Evolutionary conservation across 1,140 invertebrate genomes (phyloP).

Genomic region (Caenorhabditis briggsae): DNA sequence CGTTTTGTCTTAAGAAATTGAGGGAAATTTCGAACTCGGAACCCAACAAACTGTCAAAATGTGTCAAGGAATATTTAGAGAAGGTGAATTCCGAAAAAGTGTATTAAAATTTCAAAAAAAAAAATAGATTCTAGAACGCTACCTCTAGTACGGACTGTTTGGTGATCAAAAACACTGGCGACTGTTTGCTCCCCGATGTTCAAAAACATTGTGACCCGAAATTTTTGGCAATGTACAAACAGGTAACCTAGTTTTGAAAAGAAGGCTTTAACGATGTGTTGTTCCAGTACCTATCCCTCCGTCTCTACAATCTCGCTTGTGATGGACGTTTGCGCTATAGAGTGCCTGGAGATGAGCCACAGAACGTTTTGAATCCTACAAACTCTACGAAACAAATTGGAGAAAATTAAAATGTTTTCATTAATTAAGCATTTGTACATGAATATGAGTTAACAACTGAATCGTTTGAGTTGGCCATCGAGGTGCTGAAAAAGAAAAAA

Average conservation of each 20-base stretch:
- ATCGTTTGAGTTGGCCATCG: slow-evolving; percentile 11
- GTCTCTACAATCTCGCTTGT: background rate
- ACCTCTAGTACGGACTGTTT: background rate
- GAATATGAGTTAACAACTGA: background rate
- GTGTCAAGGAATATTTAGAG: background rate
- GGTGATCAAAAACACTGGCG: background rate
- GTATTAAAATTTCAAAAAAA: too few relatives aligned
- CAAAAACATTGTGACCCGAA: background rate
- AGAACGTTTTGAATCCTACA: too few relatives aligned
- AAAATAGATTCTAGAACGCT: too few relatives aligned
- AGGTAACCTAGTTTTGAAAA: background rate
- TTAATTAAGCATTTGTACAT: background rate
- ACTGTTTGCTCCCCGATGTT: background rate
- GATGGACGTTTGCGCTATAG: slow-evolving; percentile 1
- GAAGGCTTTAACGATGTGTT: too few relatives aligned
- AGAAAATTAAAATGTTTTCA: too few relatives aligned
- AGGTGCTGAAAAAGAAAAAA: background rate
- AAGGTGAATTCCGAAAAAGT: background rate
- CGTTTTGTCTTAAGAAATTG: background rate
- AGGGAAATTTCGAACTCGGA: background rate
- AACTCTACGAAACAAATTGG: too few relatives aligned
- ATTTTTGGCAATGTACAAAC: background rate
- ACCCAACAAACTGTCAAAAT: background rate
- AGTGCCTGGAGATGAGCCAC: background rate
- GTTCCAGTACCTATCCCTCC: background rate